These are phyloP conservation scores for Spatulosminthurus flaviceps DNA, from an alignment of 2,888 invertebrate genomes.

Conservation along the genomic window DNA sequence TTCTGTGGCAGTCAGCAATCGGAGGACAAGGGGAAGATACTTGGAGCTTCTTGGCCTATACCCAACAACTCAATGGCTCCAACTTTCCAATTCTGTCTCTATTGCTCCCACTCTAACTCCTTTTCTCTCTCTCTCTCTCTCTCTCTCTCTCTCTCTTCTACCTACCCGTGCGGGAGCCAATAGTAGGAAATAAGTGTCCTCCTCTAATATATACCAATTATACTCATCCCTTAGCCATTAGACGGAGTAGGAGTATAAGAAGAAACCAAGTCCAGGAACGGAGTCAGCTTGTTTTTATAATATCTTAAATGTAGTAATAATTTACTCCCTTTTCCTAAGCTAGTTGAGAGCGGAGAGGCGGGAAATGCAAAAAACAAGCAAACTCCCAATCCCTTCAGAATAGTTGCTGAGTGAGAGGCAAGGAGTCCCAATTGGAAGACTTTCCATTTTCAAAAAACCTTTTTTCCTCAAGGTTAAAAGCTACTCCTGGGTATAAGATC, in stretches of 20 bases:
- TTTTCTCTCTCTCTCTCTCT: not conserved
- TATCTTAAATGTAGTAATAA: constrained; percentile 2
- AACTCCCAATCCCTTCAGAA: not conserved
- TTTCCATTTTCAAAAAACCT: too few relatives aligned
- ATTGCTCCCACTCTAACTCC: not conserved
- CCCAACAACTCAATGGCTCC: constrained; percentile 33
- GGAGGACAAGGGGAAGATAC: constrained; percentile 20
- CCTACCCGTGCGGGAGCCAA: not conserved
- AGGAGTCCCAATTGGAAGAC: too few relatives aligned
- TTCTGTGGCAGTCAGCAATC: constrained; percentile 1
- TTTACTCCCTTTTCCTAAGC: not conserved
- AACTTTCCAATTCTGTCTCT: constrained; percentile 14
- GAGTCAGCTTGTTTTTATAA: constrained; percentile 12
- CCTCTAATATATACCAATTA: not conserved
- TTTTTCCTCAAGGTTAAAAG: too few relatives aligned
- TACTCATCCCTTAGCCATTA: not conserved
- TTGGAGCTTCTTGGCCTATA: constrained; percentile 23
- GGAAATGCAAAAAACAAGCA: not conserved
- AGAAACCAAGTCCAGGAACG: not conserved
- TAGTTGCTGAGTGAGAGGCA: too few relatives aligned
- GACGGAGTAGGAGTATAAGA: not conserved
- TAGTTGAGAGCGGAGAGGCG: not conserved
- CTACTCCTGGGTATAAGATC: too few relatives aligned
- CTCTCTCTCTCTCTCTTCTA: not conserved
- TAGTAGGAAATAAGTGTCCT: not conserved